Conservation (phyloP, 2,113 vertebrate species). For the Grantiella picta region DNA sequence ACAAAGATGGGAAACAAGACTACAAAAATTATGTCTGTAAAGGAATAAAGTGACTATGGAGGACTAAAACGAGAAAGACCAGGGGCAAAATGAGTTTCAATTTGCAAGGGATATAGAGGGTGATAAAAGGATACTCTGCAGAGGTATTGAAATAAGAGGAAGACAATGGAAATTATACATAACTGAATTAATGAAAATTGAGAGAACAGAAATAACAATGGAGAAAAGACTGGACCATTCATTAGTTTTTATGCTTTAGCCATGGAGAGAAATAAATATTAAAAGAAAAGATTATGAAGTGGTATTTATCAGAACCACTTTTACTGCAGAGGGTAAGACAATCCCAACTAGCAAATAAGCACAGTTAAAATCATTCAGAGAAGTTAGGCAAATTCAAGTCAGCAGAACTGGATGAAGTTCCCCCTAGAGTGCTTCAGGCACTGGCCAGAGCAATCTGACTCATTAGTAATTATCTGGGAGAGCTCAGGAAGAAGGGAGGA, state of each 20-base stretch:
- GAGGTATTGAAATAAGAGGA: not conserved
- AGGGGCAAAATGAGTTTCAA: not conserved
- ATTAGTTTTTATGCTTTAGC: not conserved
- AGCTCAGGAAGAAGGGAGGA: not conserved
- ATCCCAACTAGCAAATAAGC: not conserved
- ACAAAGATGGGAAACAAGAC: not conserved
- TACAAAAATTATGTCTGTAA: not conserved
- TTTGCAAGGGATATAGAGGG: not conserved
- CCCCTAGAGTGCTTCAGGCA: slow-evolving; percentile 8
- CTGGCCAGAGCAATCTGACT: slow-evolving; percentile 22
- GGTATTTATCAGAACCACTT: not conserved
- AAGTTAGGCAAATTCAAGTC: slow-evolving; percentile 3
- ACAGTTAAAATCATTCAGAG: not conserved
- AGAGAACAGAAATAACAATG: not conserved
- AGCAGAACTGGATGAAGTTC: not conserved
- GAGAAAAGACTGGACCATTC: not conserved
- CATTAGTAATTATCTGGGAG: not conserved
- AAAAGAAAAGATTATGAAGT: not conserved
- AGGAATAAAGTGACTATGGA: not conserved
- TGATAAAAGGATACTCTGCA: not conserved
- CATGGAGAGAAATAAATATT: not conserved
- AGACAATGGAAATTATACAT: not conserved
- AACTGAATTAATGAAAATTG: not conserved
- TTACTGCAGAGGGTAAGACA: not conserved
- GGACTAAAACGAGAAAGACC: not conserved